Evolutionary conservation across 2,888 invertebrate genomes (phyloP), one percentile per base, ranked within the genome.

Genomic region (Epistrophe grossulariae): DNA sequence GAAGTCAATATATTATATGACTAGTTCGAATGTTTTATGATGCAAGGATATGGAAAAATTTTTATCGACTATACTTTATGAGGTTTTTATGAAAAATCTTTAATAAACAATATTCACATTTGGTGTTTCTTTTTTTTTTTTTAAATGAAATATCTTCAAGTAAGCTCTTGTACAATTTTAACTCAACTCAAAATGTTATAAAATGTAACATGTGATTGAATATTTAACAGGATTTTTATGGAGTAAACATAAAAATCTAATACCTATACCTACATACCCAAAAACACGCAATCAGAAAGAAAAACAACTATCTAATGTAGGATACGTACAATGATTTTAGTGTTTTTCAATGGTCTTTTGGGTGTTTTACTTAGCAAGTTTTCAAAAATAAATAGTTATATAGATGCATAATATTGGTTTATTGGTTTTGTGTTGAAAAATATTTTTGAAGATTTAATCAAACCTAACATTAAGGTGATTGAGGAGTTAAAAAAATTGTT

Each of bases 41-140:
- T 50, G 13, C 50, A 68, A 68, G 50, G 50, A 68, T 66, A 68
- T 50, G 13, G 43, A 35, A 35, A 13, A n/a, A 35, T 50, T 50
- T 50, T 74, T 52, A 62, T 52, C n/a, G 50, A 15, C 50, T 50
- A 17, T 9, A 50, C 9, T 68, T 68, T 68, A 68, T 50, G 19
- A 15, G 17, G n/a, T 68, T 35, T 68, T 50, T 50, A 66, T 66
- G 66, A 35, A 48, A 48, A 31, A 48, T 35, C 48, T 66, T 45
- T 35, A 31, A 64, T 64, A 66, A 31, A 66, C 31, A 66, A 31
- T 24, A 62, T 17, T 45, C 15, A 60, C 9, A 40, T 40, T 24
- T 43, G 5, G 13, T 4, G 9, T 35, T 6, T 24, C 24, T 24
- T 24, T 24, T 24, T 24, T 24, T 24, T 19, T 48, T 48, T 2